phyloP scores from a whole-genome alignment of 2,888 invertebrate genomes.

The Athrips mouffetella region DNA sequence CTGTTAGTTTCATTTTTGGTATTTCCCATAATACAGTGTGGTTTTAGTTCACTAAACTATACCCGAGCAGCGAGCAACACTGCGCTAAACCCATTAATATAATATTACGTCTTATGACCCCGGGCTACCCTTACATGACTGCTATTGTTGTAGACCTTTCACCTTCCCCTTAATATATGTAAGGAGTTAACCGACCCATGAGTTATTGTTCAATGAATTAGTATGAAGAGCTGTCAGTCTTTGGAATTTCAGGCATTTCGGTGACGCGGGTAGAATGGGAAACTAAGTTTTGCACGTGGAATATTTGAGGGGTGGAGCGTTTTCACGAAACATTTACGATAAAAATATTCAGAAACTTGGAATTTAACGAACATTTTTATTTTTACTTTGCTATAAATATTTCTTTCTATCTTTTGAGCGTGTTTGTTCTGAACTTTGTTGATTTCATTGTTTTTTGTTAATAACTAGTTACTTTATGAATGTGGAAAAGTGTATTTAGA shows the following conservation, averaged over 20 bases:
- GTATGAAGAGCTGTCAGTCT: slow-evolving; percentile 29
- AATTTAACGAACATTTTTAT: too few relatives aligned
- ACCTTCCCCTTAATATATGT: slow-evolving; percentile 25
- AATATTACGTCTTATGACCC: slow-evolving; percentile 18
- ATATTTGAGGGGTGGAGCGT: too few relatives aligned
- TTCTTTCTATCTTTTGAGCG: too few relatives aligned
- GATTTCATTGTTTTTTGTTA: too few relatives aligned
- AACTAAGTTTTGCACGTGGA: background rate
- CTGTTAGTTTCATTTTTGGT: too few relatives aligned
- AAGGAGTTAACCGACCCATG: slow-evolving; percentile 25
- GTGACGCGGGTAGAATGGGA: slow-evolving; percentile 20
- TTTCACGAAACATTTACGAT: too few relatives aligned
- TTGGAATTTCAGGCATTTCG: slow-evolving; percentile 25
- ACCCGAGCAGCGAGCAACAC: slow-evolving; percentile 1
- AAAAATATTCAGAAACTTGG: background rate
- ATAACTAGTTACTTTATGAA: too few relatives aligned
- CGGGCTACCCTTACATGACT: slow-evolving; percentile 23
- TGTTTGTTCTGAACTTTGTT: too few relatives aligned
- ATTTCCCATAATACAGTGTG: background rate
- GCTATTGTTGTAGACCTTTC: slow-evolving; percentile 29
- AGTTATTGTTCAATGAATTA: slow-evolving; percentile 42
- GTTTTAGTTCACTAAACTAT: background rate
- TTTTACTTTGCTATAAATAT: background rate
- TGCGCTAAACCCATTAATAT: slow-evolving; percentile 16
- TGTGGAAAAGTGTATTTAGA: too few relatives aligned